phyloP scores from a whole-genome alignment of 2,888 invertebrate genomes.

The Dasysyrphus tricinctus region DNA sequence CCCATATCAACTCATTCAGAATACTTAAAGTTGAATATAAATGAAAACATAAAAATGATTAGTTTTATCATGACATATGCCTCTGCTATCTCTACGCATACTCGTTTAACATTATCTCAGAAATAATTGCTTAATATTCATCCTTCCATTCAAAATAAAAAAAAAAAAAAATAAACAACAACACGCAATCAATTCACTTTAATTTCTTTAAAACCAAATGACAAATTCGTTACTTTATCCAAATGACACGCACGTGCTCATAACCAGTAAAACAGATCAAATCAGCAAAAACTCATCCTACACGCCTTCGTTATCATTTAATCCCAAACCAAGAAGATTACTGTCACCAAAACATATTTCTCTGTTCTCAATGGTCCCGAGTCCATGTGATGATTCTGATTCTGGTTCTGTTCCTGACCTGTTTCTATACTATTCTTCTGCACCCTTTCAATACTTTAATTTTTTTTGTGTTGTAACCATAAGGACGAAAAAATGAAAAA shows the following conservation, averaged over 20 bases:
- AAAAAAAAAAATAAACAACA: slow-evolving; percentile 6
- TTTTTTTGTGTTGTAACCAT: slow-evolving; percentile 19
- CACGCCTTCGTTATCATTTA: slow-evolving; percentile 78
- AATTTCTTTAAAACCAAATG: slow-evolving; percentile 39
- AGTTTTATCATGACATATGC: slow-evolving; percentile 49
- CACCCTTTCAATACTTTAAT: slow-evolving; percentile 18
- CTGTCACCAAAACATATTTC: slow-evolving; percentile 84
- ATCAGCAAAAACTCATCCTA: slow-evolving; percentile 48
- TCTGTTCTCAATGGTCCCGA: slow-evolving; percentile 76
- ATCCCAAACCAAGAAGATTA: slow-evolving; percentile 83
- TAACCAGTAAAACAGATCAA: slow-evolving; percentile 65
- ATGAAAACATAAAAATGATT: slow-evolving; percentile 22
- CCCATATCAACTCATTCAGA: background rate
- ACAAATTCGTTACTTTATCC: slow-evolving; percentile 71
- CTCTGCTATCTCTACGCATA: slow-evolving; percentile 33
- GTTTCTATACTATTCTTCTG: slow-evolving; percentile 60
- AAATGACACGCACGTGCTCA: slow-evolving; percentile 68
- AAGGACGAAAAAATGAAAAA: slow-evolving; percentile 60
- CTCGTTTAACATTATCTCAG: slow-evolving; percentile 25
- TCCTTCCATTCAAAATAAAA: background rate
- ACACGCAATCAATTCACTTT: slow-evolving; percentile 23
- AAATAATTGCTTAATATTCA: slow-evolving; percentile 63
- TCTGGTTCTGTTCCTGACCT: slow-evolving; percentile 77
- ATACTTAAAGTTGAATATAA: background rate
- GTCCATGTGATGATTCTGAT: background rate